Evolutionary conservation across 2,113 vertebrate species (phyloP).

Genomic region (Zosterops borbonicus): DNA sequence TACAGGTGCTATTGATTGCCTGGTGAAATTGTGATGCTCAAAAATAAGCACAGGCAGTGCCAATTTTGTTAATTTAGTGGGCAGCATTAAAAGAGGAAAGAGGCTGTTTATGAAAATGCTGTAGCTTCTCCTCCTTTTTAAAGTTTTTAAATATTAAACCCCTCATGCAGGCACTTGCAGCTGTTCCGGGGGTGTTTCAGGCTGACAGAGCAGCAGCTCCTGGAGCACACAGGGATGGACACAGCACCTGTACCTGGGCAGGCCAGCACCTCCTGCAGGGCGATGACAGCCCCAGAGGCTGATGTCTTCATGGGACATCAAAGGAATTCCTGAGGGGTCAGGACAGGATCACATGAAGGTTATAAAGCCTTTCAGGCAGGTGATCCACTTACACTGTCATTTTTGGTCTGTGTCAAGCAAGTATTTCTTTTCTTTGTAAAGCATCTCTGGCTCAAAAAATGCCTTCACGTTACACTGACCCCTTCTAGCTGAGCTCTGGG

Average conservation of each 20-base stretch:
- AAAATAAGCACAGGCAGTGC: not conserved
- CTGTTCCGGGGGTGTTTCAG: not conserved
- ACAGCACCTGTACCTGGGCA: no score
- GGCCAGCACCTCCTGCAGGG: not conserved
- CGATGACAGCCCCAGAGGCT: not conserved
- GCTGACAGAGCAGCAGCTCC: not conserved
- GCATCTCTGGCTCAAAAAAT: not conserved
- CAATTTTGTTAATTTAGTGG: not conserved
- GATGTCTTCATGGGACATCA: conserved; percentile 10
- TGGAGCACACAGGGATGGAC: not conserved
- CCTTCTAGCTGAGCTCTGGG: not conserved
- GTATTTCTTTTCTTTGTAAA: conserved; percentile 20
- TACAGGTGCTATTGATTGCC: not conserved
- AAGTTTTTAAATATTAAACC: not conserved
- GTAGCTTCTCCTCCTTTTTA: not conserved
- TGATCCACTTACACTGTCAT: conserved; percentile 48
- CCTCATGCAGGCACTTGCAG: not conserved
- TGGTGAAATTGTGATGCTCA: not conserved
- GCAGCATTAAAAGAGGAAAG: not conserved
- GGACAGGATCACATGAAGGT: not conserved
- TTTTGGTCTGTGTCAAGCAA: conserved; percentile 21
- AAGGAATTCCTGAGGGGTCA: conserved; percentile 44
- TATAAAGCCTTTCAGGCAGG: conserved; percentile 26
- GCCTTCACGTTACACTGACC: accelerated
- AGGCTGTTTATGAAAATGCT: not conserved